These are phyloP conservation scores for Ganaspis sp. DNA, from an alignment of 1,140 invertebrate genomes.

Conservation along the genomic window DNA sequence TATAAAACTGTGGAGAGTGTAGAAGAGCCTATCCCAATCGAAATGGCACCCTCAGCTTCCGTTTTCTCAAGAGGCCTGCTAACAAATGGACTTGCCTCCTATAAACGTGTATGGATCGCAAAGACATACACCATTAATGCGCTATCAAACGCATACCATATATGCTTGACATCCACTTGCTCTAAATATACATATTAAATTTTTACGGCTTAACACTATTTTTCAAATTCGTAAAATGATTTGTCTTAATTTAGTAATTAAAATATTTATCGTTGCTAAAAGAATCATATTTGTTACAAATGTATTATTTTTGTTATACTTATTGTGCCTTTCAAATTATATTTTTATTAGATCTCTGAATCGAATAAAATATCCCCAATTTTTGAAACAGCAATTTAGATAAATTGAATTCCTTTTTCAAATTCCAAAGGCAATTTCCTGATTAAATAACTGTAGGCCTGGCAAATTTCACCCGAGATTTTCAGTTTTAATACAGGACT, in stretches of 20 bases:
- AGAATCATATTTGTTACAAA: too few species aligned
- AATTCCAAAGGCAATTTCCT: neutral
- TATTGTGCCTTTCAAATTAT: too few species aligned
- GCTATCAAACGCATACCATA: conserved; percentile 1
- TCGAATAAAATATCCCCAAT: neutral
- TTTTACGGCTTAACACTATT: too few species aligned
- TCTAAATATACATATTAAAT: neutral
- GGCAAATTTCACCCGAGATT: neutral
- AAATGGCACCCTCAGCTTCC: neutral
- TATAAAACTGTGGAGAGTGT: too few species aligned
- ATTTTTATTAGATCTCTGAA: neutral
- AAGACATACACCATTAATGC: neutral
- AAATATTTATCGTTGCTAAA: too few species aligned
- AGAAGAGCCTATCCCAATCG: neutral
- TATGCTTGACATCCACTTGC: neutral
- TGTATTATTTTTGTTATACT: neutral
- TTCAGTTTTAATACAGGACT: neutral
- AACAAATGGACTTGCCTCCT: conserved; percentile 21
- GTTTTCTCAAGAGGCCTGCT: conserved; percentile 22
- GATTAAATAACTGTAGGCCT: conserved; percentile 1
- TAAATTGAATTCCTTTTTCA: conserved; percentile 14
- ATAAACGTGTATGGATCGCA: conserved; percentile 14
- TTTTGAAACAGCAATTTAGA: neutral
- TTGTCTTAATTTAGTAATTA: too few species aligned
- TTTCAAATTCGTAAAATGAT: too few species aligned